phyloP scores from a whole-genome alignment of 2,797 vertebrate species.

The Pachyuromys duprasi region DNA sequence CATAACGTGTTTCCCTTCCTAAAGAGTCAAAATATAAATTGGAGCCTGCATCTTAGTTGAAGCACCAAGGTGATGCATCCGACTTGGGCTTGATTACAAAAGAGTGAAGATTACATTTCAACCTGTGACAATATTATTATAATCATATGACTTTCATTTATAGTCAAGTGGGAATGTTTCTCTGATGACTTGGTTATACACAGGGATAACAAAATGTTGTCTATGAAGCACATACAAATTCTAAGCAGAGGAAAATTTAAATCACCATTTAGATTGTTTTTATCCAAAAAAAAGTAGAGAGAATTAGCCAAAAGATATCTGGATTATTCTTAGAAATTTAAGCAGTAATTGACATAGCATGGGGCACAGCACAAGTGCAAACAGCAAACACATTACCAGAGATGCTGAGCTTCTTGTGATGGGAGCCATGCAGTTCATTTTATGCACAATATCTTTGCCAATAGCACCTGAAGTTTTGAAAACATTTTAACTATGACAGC shows the following conservation, averaged over 20 bases:
- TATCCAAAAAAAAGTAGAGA: conserved; percentile 49
- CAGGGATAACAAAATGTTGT: conserved; percentile 49
- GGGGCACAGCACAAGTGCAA: not conserved
- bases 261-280: conserved; percentile 70
- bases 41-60: not conserved
- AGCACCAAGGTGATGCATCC: conserved; percentile 28
- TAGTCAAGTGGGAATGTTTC: conserved; percentile 58
- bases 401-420: not conserved
- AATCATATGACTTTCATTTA: conserved; percentile 71
- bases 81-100: conserved; percentile 65
- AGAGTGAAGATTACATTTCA: conserved; percentile 76
- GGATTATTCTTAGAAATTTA: conserved; percentile 54
- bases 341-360: not conserved
- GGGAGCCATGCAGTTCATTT: not conserved
- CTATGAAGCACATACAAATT: conserved; percentile 69
- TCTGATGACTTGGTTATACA: conserved; percentile 69
- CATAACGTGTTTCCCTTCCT: not conserved
- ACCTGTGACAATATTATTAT: conserved; percentile 66
- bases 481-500: not conserved
- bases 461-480: not conserved
- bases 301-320: conserved; percentile 58
- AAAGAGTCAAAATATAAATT: conserved; percentile 43
- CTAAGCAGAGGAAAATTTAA: conserved; percentile 69
- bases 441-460: not conserved
- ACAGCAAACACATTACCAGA: not conserved